phyloP scores from a whole-genome alignment of 2,797 vertebrate species.

The Chromis chromis region DNA sequence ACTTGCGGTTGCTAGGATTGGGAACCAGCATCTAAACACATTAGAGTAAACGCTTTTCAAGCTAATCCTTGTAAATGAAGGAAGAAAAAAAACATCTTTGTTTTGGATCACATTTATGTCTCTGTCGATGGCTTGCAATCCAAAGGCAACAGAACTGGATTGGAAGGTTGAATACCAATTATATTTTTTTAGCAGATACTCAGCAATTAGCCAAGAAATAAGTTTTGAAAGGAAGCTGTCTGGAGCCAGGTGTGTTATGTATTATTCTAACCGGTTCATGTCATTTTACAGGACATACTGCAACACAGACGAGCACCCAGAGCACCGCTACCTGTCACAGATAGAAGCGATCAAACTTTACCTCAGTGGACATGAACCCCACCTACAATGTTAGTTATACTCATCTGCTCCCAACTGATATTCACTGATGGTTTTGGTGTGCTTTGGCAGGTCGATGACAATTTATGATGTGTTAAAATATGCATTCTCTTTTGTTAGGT shows the following conservation, averaged over 20 bases:
- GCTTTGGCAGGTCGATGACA: neutral
- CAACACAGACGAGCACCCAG: conserved; percentile 93
- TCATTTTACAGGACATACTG: conserved; percentile 91
- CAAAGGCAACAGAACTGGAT: neutral
- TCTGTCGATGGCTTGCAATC: neutral
- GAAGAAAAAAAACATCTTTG: conserved; percentile 20
- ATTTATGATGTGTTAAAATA: neutral
- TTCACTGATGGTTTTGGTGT: neutral
- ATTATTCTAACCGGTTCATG: neutral
- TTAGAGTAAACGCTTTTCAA: conserved; percentile 60
- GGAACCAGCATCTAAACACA: conserved; percentile 56
- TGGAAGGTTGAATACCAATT: neutral
- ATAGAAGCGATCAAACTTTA: conserved; percentile 96
- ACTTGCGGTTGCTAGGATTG: conserved; percentile 54
- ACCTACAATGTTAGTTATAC: conserved; percentile 90
- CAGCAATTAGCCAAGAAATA: neutral
- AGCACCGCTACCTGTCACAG: conserved; percentile 93
- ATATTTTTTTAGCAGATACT: conserved; percentile 1
- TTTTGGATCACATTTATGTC: conserved; percentile 29
- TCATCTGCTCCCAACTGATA: neutral
- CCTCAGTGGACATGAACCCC: conserved; percentile 92
- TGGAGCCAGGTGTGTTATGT: neutral
- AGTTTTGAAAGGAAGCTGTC: neutral
- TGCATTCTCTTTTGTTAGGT: conserved; percentile 79
- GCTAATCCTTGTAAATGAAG: conserved; percentile 37